These are phyloP conservation scores for Valencia hispanica DNA, from an alignment of 2,797 vertebrate species.

Conservation along the genomic window DNA sequence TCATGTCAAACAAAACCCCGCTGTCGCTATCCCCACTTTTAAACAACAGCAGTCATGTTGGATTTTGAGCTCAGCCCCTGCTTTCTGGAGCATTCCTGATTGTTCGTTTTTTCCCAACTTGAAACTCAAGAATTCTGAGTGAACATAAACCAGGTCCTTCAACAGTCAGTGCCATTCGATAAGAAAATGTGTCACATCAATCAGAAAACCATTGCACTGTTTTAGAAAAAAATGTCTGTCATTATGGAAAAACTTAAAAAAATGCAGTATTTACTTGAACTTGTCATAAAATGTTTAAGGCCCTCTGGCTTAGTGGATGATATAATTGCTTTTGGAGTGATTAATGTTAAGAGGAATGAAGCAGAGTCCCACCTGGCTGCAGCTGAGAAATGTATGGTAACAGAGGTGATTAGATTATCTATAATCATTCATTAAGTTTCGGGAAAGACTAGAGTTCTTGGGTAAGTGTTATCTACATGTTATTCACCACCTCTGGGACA, in stretches of 20 bases:
- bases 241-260: not conserved
- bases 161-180: not conserved
- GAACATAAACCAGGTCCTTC: not conserved
- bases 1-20: too few relatives aligned
- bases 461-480: not conserved
- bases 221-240: not conserved
- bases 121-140: not conserved
- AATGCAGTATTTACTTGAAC: not conserved
- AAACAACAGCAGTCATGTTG: not conserved
- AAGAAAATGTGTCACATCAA: not conserved
- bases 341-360: not conserved
- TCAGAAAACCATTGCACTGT: not conserved
- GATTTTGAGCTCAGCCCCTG: not conserved
- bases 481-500: not conserved
- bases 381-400: constrained; percentile 3
- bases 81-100: not conserved
- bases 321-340: not conserved
- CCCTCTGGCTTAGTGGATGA: not conserved
- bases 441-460: not conserved
- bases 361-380: not conserved
- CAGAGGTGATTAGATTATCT: constrained; percentile 16
- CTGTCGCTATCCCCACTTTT: not conserved
- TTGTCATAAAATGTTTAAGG: not conserved
- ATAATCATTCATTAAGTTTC: constrained; percentile 5
- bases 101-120: not conserved